Base-by-base conservation (phyloP, 30 jellyfish, hydroid and myxozoan genomes). In the Mastigias papua region DNA sequence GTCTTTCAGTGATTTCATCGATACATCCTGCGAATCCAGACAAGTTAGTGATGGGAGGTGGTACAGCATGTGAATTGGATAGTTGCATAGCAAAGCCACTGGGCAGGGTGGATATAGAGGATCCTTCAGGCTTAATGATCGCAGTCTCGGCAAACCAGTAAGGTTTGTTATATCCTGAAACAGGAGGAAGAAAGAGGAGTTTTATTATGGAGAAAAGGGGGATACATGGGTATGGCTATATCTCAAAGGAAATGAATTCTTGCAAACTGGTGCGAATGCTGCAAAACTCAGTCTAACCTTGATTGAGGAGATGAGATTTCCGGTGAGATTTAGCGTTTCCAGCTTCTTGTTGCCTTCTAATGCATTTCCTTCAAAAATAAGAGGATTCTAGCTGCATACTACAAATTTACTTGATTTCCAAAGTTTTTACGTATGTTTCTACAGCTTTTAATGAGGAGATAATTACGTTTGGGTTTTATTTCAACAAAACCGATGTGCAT, bases 81-180 rank as follows among this genome's bases (percentile, higher is more conserved):
- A 95, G 57, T 95, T 95, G 85, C 97, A 90, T 63, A 95, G 87
- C 31, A 85, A 84, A 21, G 97, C 89, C 29, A 95, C 97, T 0
- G 99, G 99, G 65, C 80, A 76, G 28, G 99, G 86, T 17, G 75
- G 77, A 61, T 91, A 95, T 49, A 95, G 50, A 6, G 99, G 99
- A 48, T 95, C 99, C 50, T 90, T 89, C 32, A 95, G 83, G 60
- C 95, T 78, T 50, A 95, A 72, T 17, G 95, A 79, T 58, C 80
- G 54, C 33, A 95, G 93, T 20, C 67, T 66, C 1, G 97, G 95
- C 9, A 95, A 71, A 48, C 76, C 25, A 67, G 94, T 16, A 46
- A 95, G 82, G 28, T 70, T 89, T 32, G 98, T 81, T 20, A 84
- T 42, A 64, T 93, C 98, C 98, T 93, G 86, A 3, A 85, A n/a